Base-by-base conservation (phyloP, 1,140 invertebrate species). In the Microvelia longipes region DNA sequence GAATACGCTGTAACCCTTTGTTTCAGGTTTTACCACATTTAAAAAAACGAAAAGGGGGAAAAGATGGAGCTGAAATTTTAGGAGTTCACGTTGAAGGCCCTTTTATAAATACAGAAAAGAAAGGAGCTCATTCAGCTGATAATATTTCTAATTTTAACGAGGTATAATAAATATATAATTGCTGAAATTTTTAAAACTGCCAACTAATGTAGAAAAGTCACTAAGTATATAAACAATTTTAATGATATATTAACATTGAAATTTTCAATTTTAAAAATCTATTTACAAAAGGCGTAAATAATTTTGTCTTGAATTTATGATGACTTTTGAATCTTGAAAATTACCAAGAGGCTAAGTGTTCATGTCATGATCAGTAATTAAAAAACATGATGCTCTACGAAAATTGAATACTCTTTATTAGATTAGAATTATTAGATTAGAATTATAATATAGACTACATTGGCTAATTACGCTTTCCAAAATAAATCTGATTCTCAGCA, bases 11-110 rank as follows among this genome's bases (percentile, higher is more conserved):
- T n/a, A n/a, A n/a, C n/a, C n/a, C n/a, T 50, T 50, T 74, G 65
- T 68, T 74, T 30, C 35, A 82, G 80, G 76, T 92, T 69, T 76
- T 93, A 35, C 87, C 88, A 14, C 83, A 82, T 76, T 87, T 94
- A 62, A 82, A 83, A 73, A 87, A 83, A 79, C 77, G 73, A 28
- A 76, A 81, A 71, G 90, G 90, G 28, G 84, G 86, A 1, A 76
- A 77, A 72, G 75, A 87, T 75, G 92, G 91, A 26, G 91, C 91
- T 61, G 83, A 85, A 29, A 80, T 93, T 72, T 80, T 94, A 28
- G 97, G 97, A 68, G 82, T 94, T 13, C 97, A 99, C 81, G 79
- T 96, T 60, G 97, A 99, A 83, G 97, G 97, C 0, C 97, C 97
- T 14, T 99, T 99, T 79, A 98, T 99, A 69, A 96, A 85, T 80